Evolutionary conservation across 1,140 invertebrate species (phyloP).

Genomic region (Drosophila burlai): DNA sequence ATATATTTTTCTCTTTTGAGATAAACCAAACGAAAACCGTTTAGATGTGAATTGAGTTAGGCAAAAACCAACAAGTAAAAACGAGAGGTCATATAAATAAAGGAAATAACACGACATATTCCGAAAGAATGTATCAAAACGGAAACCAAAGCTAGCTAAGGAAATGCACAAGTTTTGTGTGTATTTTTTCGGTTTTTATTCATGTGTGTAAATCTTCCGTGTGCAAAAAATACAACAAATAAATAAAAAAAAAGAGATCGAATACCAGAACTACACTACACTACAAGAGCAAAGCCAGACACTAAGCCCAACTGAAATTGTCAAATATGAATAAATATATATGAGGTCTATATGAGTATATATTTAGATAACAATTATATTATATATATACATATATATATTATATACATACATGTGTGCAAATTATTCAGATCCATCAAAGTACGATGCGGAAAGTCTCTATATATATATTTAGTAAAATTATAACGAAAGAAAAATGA

Average conservation of each 20-base stretch:
- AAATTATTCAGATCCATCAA: slow-evolving; percentile 79
- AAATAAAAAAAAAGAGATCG: slow-evolving; percentile 14
- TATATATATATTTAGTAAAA: slow-evolving; percentile 79
- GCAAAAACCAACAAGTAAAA: slow-evolving; percentile 42
- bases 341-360: slow-evolving; percentile 78
- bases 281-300: slow-evolving; percentile 77
- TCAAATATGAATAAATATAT: slow-evolving; percentile 70
- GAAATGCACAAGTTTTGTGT: slow-evolving; percentile 67
- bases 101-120: slow-evolving; percentile 64
- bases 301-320: slow-evolving; percentile 83
- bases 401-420: slow-evolving; percentile 77
- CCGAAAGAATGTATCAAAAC: slow-evolving; percentile 66
- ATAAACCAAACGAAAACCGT: slow-evolving; percentile 72
- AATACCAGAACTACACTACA: slow-evolving; percentile 64
- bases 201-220: slow-evolving; percentile 78
- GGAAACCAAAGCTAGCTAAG: slow-evolving; percentile 58
- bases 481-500: slow-evolving; percentile 70
- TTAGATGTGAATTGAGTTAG: slow-evolving; percentile 82
- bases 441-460: slow-evolving; percentile 58
- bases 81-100: slow-evolving; percentile 23
- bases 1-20: slow-evolving; percentile 84
- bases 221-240: slow-evolving; percentile 56
- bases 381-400: slow-evolving; percentile 63
- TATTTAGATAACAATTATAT: slow-evolving; percentile 83
- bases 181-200: slow-evolving; percentile 76